A percentile compares a stretch with the other conserved stretches of the same genome.
Conservation (phyloP, 92 coral and sea anemone genomes). For the Diadumene lineata region DNA sequence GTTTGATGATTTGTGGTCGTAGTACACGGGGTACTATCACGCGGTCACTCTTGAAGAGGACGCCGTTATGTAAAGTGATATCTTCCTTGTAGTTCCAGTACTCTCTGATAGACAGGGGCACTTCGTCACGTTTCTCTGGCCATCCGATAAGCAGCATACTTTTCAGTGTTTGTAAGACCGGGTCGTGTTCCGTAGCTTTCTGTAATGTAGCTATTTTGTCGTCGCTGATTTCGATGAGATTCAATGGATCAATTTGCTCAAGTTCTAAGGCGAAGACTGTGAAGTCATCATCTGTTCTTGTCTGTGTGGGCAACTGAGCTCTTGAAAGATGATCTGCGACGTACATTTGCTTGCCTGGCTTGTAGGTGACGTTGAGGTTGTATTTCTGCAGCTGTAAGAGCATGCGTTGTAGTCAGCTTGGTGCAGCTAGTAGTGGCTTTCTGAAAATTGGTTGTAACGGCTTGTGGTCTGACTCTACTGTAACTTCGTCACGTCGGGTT, state of each 20-base stretch:
- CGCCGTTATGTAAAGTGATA: constrained; percentile 22
- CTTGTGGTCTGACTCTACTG: constrained; percentile 28
- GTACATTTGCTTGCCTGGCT: constrained; percentile 29
- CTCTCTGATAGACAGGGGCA: constrained; percentile 7
- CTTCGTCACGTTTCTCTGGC: constrained; percentile 26
- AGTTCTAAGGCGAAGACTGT: constrained; percentile 6
- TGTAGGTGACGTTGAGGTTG: constrained; percentile 10
- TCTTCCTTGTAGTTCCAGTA: constrained; percentile 16
- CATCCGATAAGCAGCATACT: constrained; percentile 21
- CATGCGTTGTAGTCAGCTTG: constrained; percentile 25
- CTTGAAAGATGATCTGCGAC: constrained; percentile 25
- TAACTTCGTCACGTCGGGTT: not conserved
- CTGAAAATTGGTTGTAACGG: constrained; percentile 21
- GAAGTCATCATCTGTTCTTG: constrained; percentile 4
- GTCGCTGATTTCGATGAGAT: constrained; percentile 20
- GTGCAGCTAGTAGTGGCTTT: constrained; percentile 22
- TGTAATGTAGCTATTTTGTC: constrained; percentile 4
- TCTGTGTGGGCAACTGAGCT: constrained; percentile 11
- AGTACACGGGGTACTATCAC: constrained; percentile 23
- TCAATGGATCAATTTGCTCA: constrained; percentile 4
- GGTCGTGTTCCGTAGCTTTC: constrained; percentile 14
- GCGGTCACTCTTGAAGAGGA: constrained; percentile 29
- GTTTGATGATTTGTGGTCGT: constrained; percentile 14
- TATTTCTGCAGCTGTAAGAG: constrained; percentile 26
- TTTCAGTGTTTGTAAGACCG: constrained; percentile 7